Base-by-base conservation (phyloP, 2,797 vertebrate genomes). In the Pseudochromis fuscus region DNA sequence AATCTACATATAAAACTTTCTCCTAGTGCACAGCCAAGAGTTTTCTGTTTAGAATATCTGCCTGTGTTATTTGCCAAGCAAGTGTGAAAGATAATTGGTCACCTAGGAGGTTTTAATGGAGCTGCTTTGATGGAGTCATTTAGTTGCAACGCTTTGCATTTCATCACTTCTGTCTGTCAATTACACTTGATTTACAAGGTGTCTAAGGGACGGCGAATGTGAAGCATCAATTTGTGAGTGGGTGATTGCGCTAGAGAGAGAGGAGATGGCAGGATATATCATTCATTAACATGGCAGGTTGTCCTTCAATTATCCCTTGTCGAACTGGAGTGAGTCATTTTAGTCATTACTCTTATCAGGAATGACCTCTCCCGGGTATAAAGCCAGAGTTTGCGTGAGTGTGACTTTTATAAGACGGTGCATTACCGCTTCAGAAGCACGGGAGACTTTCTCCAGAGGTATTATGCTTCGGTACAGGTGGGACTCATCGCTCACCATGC, bases 91-190 rank as follows among this genome's bases (percentile, higher is more conserved):
- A 89, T 91, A 91, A 92, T 91, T 88, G 86, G 77, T 87, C 89
- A 87, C 88, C 77, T 68, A 72, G 66, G 79, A 90, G 87, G 46
- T 84, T 90, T 89, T 87, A 91, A 91, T 88, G 83, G 83, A 87
- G 81, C 83, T 24, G 75, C 85, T 85, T 51, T 89, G 84, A 92
- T 91, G 79, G 86, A 92, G 88, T 91, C 84, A 83, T 91, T 93
- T 88, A 82, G 87, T 89, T 85, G 66, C 85, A 77, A 75, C 31
- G 33, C 88, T 91, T 87, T 91, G 89, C 91, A 91, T 93, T 92
- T 90, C 87, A 91, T 93, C 90, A 88, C 88, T 86, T 84, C 82
- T 85, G 67, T 85, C 88, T 86, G 91, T 88, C 93, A 93, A 88
- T 92, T 93, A 81, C 42, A 78, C 75, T 82, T 90, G 88, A 94